Evolutionary conservation across 2,797 vertebrate species (phyloP).

Genomic region (Cheirogaleus major): DNA sequence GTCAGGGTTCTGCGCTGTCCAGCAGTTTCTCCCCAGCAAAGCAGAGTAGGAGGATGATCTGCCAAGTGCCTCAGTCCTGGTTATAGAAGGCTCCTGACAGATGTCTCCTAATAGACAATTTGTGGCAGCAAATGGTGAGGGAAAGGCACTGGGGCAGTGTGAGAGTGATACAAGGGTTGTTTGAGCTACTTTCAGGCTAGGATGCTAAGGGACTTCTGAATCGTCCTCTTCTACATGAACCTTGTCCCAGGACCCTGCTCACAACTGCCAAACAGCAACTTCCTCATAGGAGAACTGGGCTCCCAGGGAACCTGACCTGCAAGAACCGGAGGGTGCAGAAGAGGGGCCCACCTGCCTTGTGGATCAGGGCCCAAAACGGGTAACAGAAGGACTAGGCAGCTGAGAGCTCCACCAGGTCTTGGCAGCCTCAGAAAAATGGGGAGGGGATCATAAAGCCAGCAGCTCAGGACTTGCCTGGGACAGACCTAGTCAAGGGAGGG

Average conservation of each 20-base stretch:
- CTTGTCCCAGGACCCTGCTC: background rate
- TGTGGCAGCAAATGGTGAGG: background rate
- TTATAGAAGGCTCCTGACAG: background rate
- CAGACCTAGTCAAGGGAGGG: background rate
- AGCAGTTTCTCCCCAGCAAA: background rate
- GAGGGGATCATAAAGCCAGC: conserved; percentile 30
- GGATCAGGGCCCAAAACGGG: background rate
- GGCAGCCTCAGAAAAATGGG: background rate
- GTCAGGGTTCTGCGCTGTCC: background rate
- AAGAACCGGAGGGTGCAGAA: background rate
- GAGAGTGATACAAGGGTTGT: background rate
- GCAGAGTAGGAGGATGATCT: background rate
- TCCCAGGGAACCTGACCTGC: background rate
- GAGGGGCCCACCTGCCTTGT: background rate
- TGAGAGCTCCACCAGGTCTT: background rate
- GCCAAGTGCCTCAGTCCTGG: background rate
- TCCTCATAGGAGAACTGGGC: background rate
- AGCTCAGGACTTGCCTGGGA: conserved; percentile 60
- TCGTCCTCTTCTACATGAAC: background rate
- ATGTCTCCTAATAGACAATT: background rate
- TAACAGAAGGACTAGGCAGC: background rate
- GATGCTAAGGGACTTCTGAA: background rate
- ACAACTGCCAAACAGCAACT: background rate
- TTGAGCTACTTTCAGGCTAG: background rate
- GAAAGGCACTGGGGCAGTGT: background rate